Evolutionary conservation across 2,113 vertebrate genomes (phyloP).

Genomic region (Scomber colias): DNA sequence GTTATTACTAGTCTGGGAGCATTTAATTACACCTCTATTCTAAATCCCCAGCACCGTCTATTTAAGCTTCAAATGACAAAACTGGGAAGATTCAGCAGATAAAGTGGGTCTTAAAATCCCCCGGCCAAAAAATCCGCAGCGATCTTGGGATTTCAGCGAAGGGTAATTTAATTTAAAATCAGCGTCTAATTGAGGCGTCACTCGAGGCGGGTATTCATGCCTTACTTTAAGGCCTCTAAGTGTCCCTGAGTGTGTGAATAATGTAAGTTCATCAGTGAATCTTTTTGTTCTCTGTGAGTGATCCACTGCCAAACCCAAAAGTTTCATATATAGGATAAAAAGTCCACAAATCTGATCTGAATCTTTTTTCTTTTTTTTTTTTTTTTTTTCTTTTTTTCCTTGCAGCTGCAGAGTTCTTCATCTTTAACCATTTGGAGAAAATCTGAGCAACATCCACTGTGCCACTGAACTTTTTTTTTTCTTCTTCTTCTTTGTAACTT

Average conservation of each 20-base stretch:
- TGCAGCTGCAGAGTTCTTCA: conserved; percentile 6
- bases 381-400: neutral
- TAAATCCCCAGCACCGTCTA: conserved; percentile 9
- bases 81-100: conserved; percentile 48
- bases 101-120: conserved; percentile 69
- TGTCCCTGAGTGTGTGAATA: conserved; percentile 69
- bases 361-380: conserved; percentile 5
- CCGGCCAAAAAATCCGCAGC: conserved; percentile 12
- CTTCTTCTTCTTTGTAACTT: neutral
- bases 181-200: conserved; percentile 62
- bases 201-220: conserved; percentile 25
- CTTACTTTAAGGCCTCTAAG: conserved; percentile 53
- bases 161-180: conserved; percentile 72
- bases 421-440: conserved; percentile 41
- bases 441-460: conserved; percentile 13
- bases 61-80: conserved; percentile 42
- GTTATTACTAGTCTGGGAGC: conserved; percentile 42
- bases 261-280: conserved; percentile 74
- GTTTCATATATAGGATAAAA: conserved; percentile 39
- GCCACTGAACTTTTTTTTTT: neutral
- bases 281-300: conserved; percentile 68
- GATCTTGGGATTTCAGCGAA: conserved; percentile 61
- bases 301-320: conserved; percentile 51
- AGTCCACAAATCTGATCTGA: neutral
- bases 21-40: conserved; percentile 64